These are phyloP conservation scores for Pelodiscus sinensis DNA, from an alignment of 2,113 vertebrate genomes.

Conservation along the genomic window DNA sequence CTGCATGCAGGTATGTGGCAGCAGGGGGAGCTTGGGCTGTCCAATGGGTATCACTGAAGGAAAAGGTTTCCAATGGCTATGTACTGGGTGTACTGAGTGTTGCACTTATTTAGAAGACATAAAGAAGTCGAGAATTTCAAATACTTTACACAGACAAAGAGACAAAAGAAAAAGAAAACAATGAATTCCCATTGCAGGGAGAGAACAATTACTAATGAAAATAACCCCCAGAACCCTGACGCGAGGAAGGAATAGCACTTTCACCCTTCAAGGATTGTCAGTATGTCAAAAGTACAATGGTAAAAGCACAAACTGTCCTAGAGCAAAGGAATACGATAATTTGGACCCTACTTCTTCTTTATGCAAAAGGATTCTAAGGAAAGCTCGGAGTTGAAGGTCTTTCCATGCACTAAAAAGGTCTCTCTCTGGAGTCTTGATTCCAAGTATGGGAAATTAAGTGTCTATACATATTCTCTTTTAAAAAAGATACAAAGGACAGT, in stretches of 20 bases:
- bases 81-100: neutral
- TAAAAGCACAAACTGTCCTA: neutral
- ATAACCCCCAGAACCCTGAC: neutral
- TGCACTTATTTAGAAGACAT: neutral
- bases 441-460: fast-evolving
- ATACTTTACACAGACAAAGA: neutral
- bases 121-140: fast-evolving
- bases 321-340: neutral
- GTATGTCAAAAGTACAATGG: neutral
- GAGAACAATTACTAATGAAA: neutral
- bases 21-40: no score
- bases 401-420: neutral
- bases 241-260: neutral
- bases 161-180: neutral
- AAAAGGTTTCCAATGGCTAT: neutral
- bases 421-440: neutral
- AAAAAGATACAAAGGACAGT: neutral
- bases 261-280: neutral
- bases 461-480: neutral
- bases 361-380: neutral
- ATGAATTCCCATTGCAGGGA: neutral
- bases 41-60: no score
- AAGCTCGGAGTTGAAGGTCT: neutral
- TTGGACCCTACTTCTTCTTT: neutral
- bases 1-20: no score